Evolutionary conservation across 1,140 invertebrate species (phyloP).

Genomic region (Propsilocerus akamusi): DNA sequence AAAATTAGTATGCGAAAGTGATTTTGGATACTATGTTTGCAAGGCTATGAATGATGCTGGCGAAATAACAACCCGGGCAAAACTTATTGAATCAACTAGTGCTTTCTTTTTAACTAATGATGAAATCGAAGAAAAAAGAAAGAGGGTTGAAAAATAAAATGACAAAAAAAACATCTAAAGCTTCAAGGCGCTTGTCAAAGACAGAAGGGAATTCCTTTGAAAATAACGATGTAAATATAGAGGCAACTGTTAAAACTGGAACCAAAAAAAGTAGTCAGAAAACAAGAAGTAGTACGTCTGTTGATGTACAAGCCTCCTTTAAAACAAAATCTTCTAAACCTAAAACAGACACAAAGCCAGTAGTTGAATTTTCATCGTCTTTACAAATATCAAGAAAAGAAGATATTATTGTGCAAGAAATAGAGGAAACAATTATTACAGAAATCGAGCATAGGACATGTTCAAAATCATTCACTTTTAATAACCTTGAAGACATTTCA

Average conservation of each 20-base stretch:
- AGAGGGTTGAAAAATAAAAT: conserved; percentile 22
- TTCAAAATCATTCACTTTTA: conserved; percentile 18
- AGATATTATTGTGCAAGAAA: conserved; percentile 14
- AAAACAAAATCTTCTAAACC: conserved; percentile 12
- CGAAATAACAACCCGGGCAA: conserved; percentile 57
- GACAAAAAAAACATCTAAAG: conserved; percentile 15
- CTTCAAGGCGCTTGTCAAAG: conserved; percentile 7
- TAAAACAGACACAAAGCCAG: conserved; percentile 9
- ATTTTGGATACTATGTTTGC: conserved; percentile 72
- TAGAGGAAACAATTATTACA: conserved; percentile 12
- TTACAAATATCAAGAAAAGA: conserved; percentile 7
- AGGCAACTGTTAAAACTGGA: conserved; percentile 18
- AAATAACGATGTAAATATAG: conserved; percentile 9
- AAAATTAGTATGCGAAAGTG: conserved; percentile 39
- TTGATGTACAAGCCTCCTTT: conserved; percentile 8
- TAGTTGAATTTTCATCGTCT: conserved; percentile 5
- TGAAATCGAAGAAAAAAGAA: conserved; percentile 10
- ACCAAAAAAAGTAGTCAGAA: conserved; percentile 16
- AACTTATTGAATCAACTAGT: conserved; percentile 39
- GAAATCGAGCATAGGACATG: conserved; percentile 7
- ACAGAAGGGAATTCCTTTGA: neutral
- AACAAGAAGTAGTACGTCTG: conserved; percentile 9
- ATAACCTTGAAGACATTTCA: conserved; percentile 17
- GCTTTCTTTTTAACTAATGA: conserved; percentile 7
- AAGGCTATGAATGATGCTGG: conserved; percentile 69